Evolutionary conservation across 2,113 vertebrate genomes (phyloP).

Genomic region (Oryzias woworae): DNA sequence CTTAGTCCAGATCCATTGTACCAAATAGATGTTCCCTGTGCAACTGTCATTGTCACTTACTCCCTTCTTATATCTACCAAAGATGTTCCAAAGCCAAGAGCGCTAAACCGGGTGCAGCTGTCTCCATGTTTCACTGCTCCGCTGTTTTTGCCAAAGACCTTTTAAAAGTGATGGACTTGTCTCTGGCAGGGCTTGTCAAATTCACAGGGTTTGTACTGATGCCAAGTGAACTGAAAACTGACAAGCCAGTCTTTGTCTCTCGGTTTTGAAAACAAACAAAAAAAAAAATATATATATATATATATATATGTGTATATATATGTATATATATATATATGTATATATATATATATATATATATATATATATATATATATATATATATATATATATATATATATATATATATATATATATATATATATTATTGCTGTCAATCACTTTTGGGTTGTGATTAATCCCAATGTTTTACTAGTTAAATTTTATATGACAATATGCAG

Average conservation of each 20-base stretch:
- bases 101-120: conserved; percentile 57
- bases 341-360: too few species aligned
- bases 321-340: too few species aligned
- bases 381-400: too few species aligned
- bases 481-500: conserved; percentile 17
- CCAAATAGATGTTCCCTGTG: conserved; percentile 19
- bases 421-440: too few species aligned
- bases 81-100: conserved; percentile 49
- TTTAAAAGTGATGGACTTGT: conserved; percentile 45
- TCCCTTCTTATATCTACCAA: conserved; percentile 47
- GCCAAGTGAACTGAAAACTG: conserved; percentile 43
- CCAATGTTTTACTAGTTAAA: too few species aligned
- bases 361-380: too few species aligned
- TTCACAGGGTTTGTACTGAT: conserved; percentile 48
- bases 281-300: too few species aligned
- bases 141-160: conserved; percentile 57
- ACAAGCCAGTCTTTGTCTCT: conserved; percentile 54
- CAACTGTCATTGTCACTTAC: conserved; percentile 69
- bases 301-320: too few species aligned
- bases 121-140: conserved; percentile 56
- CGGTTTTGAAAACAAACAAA: conserved; percentile 3
- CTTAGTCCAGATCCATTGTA: conserved; percentile 21
- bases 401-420: too few species aligned
- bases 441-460: too few species aligned
- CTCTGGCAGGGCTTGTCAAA: conserved; percentile 28